Conservation (phyloP, 2,113 vertebrate genomes). For the Cheilinus undulatus region DNA sequence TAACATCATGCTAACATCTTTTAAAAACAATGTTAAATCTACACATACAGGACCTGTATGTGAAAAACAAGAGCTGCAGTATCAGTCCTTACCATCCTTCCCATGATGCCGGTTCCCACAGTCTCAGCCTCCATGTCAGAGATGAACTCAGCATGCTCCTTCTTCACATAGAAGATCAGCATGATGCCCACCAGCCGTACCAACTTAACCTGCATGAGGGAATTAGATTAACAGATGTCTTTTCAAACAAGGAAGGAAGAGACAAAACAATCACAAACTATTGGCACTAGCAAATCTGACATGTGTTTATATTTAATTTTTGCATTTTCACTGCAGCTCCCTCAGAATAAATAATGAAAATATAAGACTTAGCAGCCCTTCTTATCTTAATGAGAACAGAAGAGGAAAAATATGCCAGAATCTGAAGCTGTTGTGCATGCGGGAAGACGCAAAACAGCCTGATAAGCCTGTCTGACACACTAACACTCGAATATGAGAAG, state of each 20-base stretch:
- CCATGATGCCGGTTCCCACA: conserved; percentile 99
- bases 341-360: neutral
- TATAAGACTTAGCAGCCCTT: neutral
- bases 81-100: conserved; percentile 91
- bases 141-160: conserved; percentile 89
- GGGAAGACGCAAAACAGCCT: neutral
- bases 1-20: too few species aligned
- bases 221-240: neutral
- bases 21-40: too few species aligned
- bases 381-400: conserved; percentile 14
- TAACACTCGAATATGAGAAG: conserved; percentile 1
- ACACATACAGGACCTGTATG: neutral
- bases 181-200: conserved; percentile 95
- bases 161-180: conserved; percentile 92
- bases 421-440: neutral
- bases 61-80: neutral
- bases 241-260: neutral
- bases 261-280: neutral
- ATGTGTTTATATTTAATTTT: neutral
- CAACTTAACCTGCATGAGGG: conserved; percentile 88
- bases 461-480: conserved; percentile 1
- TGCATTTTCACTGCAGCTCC: neutral
- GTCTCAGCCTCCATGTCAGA: conserved; percentile 92
- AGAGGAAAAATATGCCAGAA: neutral
- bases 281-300: neutral